Conservation (phyloP, 2,888 invertebrate species). For the Eupeodes luniger region DNA sequence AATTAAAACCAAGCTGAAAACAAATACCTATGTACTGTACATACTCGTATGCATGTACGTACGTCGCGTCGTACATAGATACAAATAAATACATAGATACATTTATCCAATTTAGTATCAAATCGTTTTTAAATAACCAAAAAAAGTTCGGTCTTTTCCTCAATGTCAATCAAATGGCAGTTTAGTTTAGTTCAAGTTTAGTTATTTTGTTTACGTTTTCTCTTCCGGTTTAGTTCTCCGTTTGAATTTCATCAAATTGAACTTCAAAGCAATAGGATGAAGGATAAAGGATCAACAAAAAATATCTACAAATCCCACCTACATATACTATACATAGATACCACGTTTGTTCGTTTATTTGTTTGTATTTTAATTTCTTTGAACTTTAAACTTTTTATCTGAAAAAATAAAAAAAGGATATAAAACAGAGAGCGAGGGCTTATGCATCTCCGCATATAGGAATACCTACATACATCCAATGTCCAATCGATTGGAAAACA, state of each 20-base stretch:
- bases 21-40: background rate
- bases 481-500: constrained; percentile 64
- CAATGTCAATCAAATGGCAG: constrained; percentile 33
- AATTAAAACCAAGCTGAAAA: constrained; percentile 17
- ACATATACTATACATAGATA: too few relatives aligned
- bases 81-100: too few relatives aligned
- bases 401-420: background rate
- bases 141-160: background rate
- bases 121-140: background rate
- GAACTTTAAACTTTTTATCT: constrained; percentile 10
- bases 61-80: too few relatives aligned
- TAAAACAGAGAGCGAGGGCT: constrained; percentile 10
- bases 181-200: constrained; percentile 27
- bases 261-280: constrained; percentile 40
- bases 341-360: constrained; percentile 8
- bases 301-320: constrained; percentile 11
- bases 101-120: background rate
- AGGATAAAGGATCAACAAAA: constrained; percentile 17
- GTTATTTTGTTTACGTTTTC: constrained; percentile 25
- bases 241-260: constrained; percentile 41
- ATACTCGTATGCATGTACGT: too few relatives aligned
- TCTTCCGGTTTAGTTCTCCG: background rate
- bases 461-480: constrained; percentile 34
- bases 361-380: background rate
- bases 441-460: constrained; percentile 30